Evolutionary conservation across 2,888 invertebrate species (phyloP), one percentile per base, ranked within the genome.

Genomic region (Athalia cordata): DNA sequence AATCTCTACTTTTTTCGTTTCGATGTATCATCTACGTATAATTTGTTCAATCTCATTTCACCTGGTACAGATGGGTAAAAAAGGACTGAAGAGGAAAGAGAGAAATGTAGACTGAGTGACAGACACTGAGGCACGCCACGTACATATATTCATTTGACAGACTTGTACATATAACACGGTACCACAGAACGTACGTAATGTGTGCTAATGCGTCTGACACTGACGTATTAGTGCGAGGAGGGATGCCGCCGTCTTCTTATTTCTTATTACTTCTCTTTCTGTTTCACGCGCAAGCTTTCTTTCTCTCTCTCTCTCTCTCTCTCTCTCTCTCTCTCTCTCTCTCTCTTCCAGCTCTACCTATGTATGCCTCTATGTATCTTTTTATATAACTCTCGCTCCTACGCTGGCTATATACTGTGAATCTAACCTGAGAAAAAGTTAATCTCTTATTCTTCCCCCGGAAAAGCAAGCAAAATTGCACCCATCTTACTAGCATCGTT

Each of bases 221-320:
- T 82, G 81, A 83, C 82, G 82, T 83, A 84, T 83, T 83, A 81
- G 79, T 70, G 77, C 65, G 78, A 72, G 55, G 57, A 72, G 79
- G n/a, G 64, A 49, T 57, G 77, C 49, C 77, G 49, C 29, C 29
- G 29, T 29, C 29, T 29, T 29, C 29, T 29, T 29, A 29, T 29
- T 29, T 29, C 29, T 29, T 29, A 29, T 29, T 29, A 29, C 29
- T 29, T 29, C 29, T 29, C 2, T 29, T 29, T 29, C 29, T 1
- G 29, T 29, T 29, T 29, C 29, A 29, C 29, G 29, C 29, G 29
- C 29, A 29, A 29, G 45, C 55, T 77, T 66, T 77, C 65, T 76
- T 8, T 55, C 9, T 50, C 11, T 13, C 49, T 75, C 61, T 8
- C 15, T 43, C 6, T 62, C n/a, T n/a, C n/a, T n/a, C 47, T 61